Conservation (phyloP, 1,140 invertebrate species). For the Apis laboriosa region DNA sequence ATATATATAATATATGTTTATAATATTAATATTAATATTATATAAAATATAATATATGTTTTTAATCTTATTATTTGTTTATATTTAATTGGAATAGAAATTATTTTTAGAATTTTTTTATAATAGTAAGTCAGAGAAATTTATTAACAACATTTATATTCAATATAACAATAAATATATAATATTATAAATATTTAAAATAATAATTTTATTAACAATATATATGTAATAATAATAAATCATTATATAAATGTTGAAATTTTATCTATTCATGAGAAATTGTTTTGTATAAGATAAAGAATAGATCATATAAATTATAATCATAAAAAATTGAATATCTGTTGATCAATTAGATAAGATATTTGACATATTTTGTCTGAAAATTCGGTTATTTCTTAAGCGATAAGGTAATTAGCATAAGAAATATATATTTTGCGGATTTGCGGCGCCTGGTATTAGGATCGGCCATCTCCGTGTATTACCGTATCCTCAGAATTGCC, state of each 20-base stretch:
- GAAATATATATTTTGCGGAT: slow-evolving; percentile 17
- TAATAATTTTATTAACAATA: too few species aligned
- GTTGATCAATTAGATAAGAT: not conserved
- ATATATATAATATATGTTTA: not conserved
- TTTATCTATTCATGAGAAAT: not conserved
- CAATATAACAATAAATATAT: too few species aligned
- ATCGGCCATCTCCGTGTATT: slow-evolving; percentile 45
- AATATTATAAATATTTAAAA: too few species aligned
- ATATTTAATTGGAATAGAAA: not conserved
- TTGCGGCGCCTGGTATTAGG: slow-evolving; percentile 16
- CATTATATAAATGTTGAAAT: too few species aligned
- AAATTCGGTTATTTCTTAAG: not conserved
- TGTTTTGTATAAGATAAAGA: not conserved
- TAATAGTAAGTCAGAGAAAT: too few species aligned
- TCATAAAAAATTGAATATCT: not conserved
- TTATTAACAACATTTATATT: too few species aligned
- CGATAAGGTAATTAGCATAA: slow-evolving; percentile 28
- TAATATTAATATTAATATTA: too few species aligned
- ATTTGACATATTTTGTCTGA: not conserved
- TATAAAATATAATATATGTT: too few species aligned
- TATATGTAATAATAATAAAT: not conserved
- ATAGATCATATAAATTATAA: too few species aligned
- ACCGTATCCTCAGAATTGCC: slow-evolving; percentile 57
- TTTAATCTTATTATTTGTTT: not conserved
- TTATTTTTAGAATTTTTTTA: not conserved